phyloP scores from a whole-genome alignment of 2,113 vertebrate genomes.

The Varanus salvator region DNA sequence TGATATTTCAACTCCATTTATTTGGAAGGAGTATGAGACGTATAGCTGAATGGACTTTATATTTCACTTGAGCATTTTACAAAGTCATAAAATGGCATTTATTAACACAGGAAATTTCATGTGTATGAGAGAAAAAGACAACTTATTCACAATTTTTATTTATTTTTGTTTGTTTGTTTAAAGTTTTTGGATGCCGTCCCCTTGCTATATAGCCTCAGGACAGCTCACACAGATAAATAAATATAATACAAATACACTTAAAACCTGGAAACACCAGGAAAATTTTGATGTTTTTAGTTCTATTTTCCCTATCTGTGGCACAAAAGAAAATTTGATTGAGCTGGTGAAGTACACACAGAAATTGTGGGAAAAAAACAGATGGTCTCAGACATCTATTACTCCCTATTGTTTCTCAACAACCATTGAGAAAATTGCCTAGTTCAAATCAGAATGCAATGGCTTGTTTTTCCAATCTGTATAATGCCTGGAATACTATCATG shows the following conservation, averaged over 20 bases:
- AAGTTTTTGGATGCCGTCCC: too few relatives aligned
- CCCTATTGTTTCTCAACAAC: neutral
- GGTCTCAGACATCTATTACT: neutral
- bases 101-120: neutral
- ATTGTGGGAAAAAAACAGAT: neutral
- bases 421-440: neutral
- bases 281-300: neutral
- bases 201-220: too few relatives aligned
- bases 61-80: neutral
- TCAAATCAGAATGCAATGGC: neutral
- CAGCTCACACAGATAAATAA: too few relatives aligned
- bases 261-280: too few relatives aligned
- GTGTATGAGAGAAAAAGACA: neutral
- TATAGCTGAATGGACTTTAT: neutral
- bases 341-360: neutral
- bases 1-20: neutral
- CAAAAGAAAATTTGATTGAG: neutral
- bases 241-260: too few relatives aligned
- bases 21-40: neutral
- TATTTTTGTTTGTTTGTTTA: too few relatives aligned
- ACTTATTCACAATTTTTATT: neutral
- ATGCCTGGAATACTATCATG: neutral
- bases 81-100: neutral
- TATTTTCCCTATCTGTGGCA: neutral
- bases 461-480: neutral